Percentiles rank a stretch among this genome's conserved stretches.
These are phyloP conservation scores for Scolopax mira DNA, from an alignment of 2,113 vertebrate species.

Conservation along the genomic window DNA sequence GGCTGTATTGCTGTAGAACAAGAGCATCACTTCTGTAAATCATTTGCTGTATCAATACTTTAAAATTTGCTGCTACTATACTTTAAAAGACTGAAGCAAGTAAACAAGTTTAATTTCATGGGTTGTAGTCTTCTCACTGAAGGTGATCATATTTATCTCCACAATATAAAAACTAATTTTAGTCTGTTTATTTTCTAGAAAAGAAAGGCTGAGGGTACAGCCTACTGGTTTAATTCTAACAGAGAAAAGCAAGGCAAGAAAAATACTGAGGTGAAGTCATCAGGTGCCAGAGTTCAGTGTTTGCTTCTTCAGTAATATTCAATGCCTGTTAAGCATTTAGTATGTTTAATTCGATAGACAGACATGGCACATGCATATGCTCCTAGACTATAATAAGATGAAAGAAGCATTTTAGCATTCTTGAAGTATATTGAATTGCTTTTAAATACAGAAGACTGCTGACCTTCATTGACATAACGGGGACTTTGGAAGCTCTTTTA, in stretches of 20 bases:
- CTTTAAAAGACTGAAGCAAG: neutral
- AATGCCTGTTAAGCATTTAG: neutral
- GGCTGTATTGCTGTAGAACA: neutral
- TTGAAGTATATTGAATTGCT: neutral
- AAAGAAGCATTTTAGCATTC: neutral
- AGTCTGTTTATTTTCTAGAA: neutral
- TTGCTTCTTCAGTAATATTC: neutral
- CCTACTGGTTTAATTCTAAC: neutral
- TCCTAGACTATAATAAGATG: neutral
- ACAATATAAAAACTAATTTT: neutral
- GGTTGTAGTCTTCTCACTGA: neutral
- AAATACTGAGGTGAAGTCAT: neutral
- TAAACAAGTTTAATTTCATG: constrained; percentile 37
- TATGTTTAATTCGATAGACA: neutral
- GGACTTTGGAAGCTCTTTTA: neutral
- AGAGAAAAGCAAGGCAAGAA: neutral
- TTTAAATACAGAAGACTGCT: neutral
- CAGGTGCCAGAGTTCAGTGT: neutral
- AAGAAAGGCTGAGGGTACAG: neutral
- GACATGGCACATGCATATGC: neutral
- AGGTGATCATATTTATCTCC: neutral
- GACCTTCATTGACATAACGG: neutral
- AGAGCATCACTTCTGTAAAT: neutral
- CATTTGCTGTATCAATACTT: neutral
- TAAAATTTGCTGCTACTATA: neutral